Base-by-base conservation (phyloP, 1,140 invertebrate genomes). In the Ceratosolen fusciceps region DNA sequence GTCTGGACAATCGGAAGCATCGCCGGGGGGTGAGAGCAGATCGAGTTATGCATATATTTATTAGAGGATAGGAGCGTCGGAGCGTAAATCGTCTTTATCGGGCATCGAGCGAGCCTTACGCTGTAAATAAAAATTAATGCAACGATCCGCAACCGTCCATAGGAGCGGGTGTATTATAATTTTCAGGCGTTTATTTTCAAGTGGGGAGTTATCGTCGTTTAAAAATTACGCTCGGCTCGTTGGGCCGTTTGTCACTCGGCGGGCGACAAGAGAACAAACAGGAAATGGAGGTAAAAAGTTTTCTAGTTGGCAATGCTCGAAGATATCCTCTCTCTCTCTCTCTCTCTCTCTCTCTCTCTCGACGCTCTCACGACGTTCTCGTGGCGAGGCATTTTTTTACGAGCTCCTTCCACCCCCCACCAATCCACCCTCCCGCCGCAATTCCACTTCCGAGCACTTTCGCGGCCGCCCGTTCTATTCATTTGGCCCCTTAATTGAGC, bases 401-500 rank as follows among this genome's bases (percentile, higher is more conserved):
- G 73, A 74, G 58, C n/a, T 56, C 29, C 14, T 31, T 19, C 37
- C n/a, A 14, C 43, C 8, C 16, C 21, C 31, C 14, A 39, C 9
- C n/a, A n/a, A n/a, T n/a, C n/a, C n/a, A n/a, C 29, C 31, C 24
- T 2, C 12, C 1, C 26, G 3, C 29, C 0, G 5, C 21, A 43
- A n/a, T 37, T n/a, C 29, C n/a, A 39, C 43, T 16, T 16, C 47
- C 60, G 34, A 72, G 68, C 37, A 56, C 34, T 72, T 78, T 62
- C 68, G 56, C 68, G 76, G n/a, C n/a, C 47, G 68, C 39, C 62
- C 31, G 39, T 56, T 72, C 76, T 72, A 78, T 78, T 78, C 70
- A 79, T 79, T 79, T 79, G 77, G 56, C 47, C 29, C 9, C 70
- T 79, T 79, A 72, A 79, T 79, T 79, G 58, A 73, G 77, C 77